Conservation (phyloP, 1,140 invertebrate species). For the Lysiphlebus fabarum region DNA sequence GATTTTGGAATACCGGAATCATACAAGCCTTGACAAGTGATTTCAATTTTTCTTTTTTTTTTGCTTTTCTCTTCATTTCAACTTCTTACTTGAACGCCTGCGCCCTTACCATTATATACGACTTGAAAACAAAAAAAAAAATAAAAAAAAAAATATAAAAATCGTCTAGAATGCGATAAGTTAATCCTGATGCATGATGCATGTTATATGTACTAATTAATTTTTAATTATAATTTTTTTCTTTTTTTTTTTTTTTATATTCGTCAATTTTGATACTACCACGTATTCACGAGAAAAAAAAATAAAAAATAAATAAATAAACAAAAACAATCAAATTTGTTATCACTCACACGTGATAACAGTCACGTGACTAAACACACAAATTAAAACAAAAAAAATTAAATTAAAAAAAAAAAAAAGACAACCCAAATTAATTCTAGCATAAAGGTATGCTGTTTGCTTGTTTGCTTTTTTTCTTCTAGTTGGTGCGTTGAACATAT, state of each 20-base stretch:
- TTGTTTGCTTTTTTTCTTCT: conserved; percentile 1
- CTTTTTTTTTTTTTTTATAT: too few relatives aligned
- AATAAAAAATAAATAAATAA: too few relatives aligned
- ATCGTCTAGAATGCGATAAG: too few relatives aligned
- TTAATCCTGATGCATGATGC: not conserved
- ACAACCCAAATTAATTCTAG: conserved; percentile 4
- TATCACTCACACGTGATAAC: too few relatives aligned
- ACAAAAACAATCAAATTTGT: too few relatives aligned
- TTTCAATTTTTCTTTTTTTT: not conserved
- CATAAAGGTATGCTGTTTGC: conserved; percentile 11
- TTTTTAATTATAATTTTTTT: too few relatives aligned
- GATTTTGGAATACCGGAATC: conserved; percentile 26
- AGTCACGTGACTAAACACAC: not conserved
- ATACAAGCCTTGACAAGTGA: conserved; percentile 12
- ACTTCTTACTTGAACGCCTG: not conserved
- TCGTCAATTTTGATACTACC: too few relatives aligned
- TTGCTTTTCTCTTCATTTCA: not conserved
- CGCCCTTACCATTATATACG: not conserved
- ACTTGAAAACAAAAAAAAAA: too few relatives aligned
- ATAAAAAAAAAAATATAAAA: too few relatives aligned
- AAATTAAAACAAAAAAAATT: not conserved
- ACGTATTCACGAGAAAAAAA: too few relatives aligned
- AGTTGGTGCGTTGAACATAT: conserved; percentile 50
- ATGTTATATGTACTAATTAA: too few relatives aligned
- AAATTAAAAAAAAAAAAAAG: conserved; percentile 7